These are phyloP conservation scores for Microtus ochrogaster DNA, from an alignment of 2,113 vertebrate genomes.

Conservation along the genomic window DNA sequence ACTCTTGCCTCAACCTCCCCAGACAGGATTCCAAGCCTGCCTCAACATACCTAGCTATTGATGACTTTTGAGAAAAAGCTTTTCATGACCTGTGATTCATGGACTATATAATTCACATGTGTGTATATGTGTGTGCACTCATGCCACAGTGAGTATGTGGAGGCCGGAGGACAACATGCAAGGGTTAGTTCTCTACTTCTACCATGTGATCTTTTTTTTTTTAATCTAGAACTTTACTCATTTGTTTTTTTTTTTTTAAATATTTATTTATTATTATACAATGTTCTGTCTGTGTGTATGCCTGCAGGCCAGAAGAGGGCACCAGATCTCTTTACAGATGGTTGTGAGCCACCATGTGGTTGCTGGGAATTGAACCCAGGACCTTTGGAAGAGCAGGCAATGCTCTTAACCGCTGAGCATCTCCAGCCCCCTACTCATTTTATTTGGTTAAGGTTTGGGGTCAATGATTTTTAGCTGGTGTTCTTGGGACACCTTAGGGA, in stretches of 20 bases:
- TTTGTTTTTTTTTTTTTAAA: too few species aligned
- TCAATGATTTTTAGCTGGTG: not conserved
- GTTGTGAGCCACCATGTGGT: too few species aligned
- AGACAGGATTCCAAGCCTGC: not conserved
- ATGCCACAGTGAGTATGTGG: not conserved
- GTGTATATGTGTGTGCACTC: not conserved
- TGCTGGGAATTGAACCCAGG: too few species aligned
- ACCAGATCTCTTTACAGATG: too few species aligned
- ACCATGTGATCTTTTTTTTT: not conserved
- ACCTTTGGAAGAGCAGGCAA: too few species aligned
- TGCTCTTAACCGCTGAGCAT: too few species aligned
- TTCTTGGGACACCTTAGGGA: not conserved
- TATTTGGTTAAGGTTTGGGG: constrained; percentile 10
- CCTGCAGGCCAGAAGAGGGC: too few species aligned
- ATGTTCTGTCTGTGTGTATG: too few species aligned
- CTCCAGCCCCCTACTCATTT: too few species aligned
- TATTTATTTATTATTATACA: too few species aligned
- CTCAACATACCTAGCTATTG: not conserved
- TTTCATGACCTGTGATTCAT: not conserved
- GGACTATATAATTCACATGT: not conserved
- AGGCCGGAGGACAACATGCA: not conserved
- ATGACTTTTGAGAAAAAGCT: not conserved
- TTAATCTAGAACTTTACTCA: not conserved
- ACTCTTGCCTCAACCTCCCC: not conserved
- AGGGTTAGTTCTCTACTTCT: not conserved